A percentile compares a stretch with the other conserved stretches of the same genome.
Conservation (phyloP, 2,797 vertebrate genomes). For the Myotis vivesi region DNA sequence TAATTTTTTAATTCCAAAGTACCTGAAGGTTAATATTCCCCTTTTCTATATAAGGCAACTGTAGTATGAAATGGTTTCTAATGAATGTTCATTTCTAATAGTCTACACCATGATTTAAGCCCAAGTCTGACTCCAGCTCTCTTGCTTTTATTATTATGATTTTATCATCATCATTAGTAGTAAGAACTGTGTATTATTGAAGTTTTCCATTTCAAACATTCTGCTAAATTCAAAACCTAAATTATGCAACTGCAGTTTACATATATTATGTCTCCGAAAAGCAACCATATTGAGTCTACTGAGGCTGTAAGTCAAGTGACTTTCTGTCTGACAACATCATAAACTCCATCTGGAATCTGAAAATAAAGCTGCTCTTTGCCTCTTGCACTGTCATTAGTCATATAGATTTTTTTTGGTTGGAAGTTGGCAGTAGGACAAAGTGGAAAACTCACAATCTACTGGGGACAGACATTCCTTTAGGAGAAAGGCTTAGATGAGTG, state of each 20-base stretch:
- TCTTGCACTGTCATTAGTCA: conserved; percentile 27
- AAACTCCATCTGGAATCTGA: conserved; percentile 30
- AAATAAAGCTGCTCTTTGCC: neutral
- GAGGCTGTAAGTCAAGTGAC: conserved; percentile 42
- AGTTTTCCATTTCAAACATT: neutral
- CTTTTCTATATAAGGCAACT: neutral
- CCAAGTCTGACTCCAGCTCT: neutral
- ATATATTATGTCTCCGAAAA: neutral
- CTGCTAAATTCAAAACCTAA: neutral
- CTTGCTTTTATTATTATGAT: neutral
- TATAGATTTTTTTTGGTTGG: neutral
- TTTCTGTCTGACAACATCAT: conserved; percentile 27
- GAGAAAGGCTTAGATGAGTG: neutral
- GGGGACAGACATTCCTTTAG: neutral
- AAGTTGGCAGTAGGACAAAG: neutral
- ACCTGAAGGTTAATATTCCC: neutral
- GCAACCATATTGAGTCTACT: neutral
- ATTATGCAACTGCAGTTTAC: neutral
- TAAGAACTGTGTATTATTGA: neutral
- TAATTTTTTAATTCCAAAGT: neutral
- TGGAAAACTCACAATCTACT: neutral
- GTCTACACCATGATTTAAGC: neutral
- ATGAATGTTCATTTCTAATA: neutral
- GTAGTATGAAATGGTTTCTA: neutral
- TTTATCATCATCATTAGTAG: neutral